Conservation (phyloP, 64 coral and sea anemone genomes). For the Anthopleura sola region DNA sequence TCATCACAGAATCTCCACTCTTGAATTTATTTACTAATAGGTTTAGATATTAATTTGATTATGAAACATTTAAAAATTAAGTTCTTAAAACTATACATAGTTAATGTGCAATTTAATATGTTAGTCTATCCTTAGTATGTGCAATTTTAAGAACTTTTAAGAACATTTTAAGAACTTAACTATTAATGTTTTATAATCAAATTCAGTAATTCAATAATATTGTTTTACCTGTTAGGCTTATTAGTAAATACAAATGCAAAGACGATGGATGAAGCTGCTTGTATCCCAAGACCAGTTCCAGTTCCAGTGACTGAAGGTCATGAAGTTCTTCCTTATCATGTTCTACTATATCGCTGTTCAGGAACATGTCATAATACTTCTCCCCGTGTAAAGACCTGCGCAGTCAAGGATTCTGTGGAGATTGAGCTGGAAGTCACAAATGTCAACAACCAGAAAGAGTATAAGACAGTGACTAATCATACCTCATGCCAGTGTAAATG, state of each 20-base stretch:
- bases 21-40: too few relatives aligned
- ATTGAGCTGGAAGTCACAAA: neutral
- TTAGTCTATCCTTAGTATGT: too few relatives aligned
- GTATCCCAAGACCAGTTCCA: conserved; percentile 28
- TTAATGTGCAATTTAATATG: too few relatives aligned
- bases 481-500: conserved; percentile 20
- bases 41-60: too few relatives aligned
- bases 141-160: too few relatives aligned
- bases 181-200: too few relatives aligned
- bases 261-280: neutral
- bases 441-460: neutral
- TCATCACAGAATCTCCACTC: too few relatives aligned
- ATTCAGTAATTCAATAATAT: too few relatives aligned
- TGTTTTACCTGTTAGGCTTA: neutral
- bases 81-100: too few relatives aligned
- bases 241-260: neutral
- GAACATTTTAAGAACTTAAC: too few relatives aligned
- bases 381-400: neutral
- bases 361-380: conserved; percentile 25
- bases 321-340: conserved; percentile 16
- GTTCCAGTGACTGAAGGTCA: neutral
- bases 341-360: conserved; percentile 26
- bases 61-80: too few relatives aligned
- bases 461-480: conserved; percentile 1
- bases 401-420: too few relatives aligned